Evolutionary conservation across 2,113 vertebrate species (phyloP), one percentile per base, ranked within the genome.

Genomic region (Paraplagusia blochii): DNA sequence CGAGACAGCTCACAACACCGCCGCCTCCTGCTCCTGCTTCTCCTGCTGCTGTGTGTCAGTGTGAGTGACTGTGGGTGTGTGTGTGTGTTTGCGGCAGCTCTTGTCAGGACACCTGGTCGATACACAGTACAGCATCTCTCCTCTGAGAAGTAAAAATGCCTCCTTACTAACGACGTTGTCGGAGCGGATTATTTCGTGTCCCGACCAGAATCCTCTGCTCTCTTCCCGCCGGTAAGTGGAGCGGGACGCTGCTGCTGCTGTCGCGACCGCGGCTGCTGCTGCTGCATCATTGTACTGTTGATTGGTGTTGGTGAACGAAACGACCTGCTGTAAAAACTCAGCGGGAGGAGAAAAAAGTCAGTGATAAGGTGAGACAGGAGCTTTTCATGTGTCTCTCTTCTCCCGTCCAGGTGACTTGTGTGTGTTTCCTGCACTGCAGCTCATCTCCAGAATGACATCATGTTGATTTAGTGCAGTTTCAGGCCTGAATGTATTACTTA

Each of bases 361-460:
- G 40, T 42, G 40, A 13, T 11, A 38, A 9, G 13, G 38, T 12
- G 38, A 40, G 38, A 10, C 38, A 11, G 11, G 38, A 11, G 10
- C 10, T 11, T 40, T 11, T 40, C n/a, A 5, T 40, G 1, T 1
- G 38, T 40, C 36, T 9, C 36, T 38, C 2, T 38, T 40, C 12
- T 40, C 13, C 38, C 38, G 11, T 4, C 11, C 13, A 13, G 11
- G 38, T 10, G 36, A 11, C 36, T 9, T 42, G 9, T 12, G 11
- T 11, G 42, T 43, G 42, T 59, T 58, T 76, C 57, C 81, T 82
- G 77, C 84, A 79, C 44, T 81, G 81, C 77, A 84, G 81, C 45
- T 60, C 13, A 29, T 29, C 18, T 64, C 12, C 12, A 12, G 29
- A 60, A 72, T 72, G 17, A 72, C 63, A 70, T 66, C 61, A 67